phyloP scores from a whole-genome alignment of 1,140 invertebrate species.

The Lasioglossum baleicum region DNA sequence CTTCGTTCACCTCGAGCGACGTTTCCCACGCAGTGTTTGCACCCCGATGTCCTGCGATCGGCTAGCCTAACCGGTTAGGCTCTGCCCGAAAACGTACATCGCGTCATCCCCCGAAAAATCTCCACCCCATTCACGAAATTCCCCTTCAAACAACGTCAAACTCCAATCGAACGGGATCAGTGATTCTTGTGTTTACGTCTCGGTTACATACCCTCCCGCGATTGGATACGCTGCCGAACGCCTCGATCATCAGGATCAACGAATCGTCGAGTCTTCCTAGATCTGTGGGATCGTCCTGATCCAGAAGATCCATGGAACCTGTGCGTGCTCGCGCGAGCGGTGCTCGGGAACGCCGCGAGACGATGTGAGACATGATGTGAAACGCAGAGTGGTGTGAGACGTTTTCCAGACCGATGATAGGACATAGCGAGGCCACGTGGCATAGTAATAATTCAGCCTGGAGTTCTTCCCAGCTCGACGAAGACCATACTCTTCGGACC shows the following conservation, averaged over 20 bases:
- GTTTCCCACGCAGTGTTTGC: not conserved
- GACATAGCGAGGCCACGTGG: conserved; percentile 45
- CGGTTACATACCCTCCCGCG: not conserved
- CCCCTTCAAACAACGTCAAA: too few species aligned
- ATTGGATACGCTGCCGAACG: not conserved
- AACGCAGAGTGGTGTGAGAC: conserved; percentile 24
- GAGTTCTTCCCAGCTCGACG: not conserved
- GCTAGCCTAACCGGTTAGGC: not conserved
- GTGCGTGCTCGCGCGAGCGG: conserved; percentile 31
- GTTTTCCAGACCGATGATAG: conserved; percentile 37
- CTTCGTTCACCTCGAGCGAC: conserved; percentile 35
- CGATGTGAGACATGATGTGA: not conserved
- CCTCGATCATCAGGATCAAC: too few species aligned
- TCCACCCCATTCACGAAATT: not conserved
- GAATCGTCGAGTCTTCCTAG: too few species aligned
- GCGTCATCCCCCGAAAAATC: too few species aligned
- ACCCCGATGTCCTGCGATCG: conserved; percentile 10
- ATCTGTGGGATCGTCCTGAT: too few species aligned
- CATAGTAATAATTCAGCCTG: conserved; percentile 1
- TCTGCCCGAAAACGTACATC: too few species aligned
- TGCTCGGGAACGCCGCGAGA: conserved; percentile 18
- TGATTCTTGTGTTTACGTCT: not conserved
- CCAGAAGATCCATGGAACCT: conserved; percentile 26
- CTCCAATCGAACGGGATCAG: not conserved
- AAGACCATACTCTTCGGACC: not conserved